A percentile compares a stretch with the other conserved stretches of the same genome.
phyloP scores from a whole-genome alignment of 2,113 vertebrate species.

The Vireo altiloquus region DNA sequence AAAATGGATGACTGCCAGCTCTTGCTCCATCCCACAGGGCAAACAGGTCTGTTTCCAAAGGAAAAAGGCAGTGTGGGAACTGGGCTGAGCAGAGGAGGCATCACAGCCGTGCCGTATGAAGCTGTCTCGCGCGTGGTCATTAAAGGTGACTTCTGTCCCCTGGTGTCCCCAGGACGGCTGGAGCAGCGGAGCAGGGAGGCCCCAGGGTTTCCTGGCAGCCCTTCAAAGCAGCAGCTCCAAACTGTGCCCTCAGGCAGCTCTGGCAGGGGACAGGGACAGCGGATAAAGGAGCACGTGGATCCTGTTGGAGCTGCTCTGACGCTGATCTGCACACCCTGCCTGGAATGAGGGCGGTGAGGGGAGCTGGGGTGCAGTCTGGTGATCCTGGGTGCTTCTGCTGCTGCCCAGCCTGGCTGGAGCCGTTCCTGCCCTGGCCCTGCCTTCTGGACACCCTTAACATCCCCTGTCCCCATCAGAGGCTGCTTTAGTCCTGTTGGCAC shows the following conservation, averaged over 20 bases:
- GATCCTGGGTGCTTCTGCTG: neutral
- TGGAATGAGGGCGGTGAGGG: fast-evolving
- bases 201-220: neutral
- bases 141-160: neutral
- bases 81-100: neutral
- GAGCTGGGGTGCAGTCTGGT: neutral
- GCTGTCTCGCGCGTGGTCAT: neutral
- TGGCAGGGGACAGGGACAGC: neutral
- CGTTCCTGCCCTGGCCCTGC: neutral
- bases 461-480: neutral
- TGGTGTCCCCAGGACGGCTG: neutral
- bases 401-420: neutral
- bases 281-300: neutral
- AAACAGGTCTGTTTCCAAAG: neutral
- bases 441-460: neutral
- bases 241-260: neutral
- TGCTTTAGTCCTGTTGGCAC: neutral
- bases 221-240: neutral
- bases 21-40: neutral
- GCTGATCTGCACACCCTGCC: neutral
- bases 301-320: neutral
- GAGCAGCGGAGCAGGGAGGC: neutral
- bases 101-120: neutral
- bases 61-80: neutral
- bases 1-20: neutral